Evolutionary conservation across 2,888 invertebrate species (phyloP), one percentile per base, ranked within the genome.

Genomic region (Iselma pallidipennis): DNA sequence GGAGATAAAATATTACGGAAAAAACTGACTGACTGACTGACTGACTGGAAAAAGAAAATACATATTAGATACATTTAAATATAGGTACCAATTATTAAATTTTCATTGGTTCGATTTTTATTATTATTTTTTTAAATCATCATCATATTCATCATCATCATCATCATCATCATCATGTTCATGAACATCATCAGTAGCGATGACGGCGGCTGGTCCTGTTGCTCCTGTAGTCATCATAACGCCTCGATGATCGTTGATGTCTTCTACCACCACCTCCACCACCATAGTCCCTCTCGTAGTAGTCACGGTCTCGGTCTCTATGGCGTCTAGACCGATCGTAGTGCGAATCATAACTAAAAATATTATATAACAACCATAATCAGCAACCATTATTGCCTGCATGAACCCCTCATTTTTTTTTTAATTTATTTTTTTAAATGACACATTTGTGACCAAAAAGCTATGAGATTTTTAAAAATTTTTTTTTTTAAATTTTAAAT

Each of bases 261-360:
- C 74, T 71, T 63, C 79, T 61, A 31, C 70, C 65, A 1, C 66
- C 67, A 6, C 66, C 54, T 25, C 67, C 71, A 64, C 78, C 72
- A 59, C 76, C 76, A 63, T 76, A 72, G 66, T 74, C 76, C 64
- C 75, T 67, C 65, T 78, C 77, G 67, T 79, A 76, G 69, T 78
- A 75, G 70, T 80, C 79, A 62, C 78, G 72, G 61, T 77, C 77
- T 62, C 76, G 68, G 61, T 76, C 71, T 66, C 74, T 71, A 70
- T 74, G 67, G 61, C 76, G 70, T 65, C 77, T 72, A 67, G 74
- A 73, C 62, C 78, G 76, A 68, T 76, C 76, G 69, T 71, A 70
- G 66, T 70, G 71, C 68, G 71, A 74, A 74, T 76, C 76, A 77
- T 77, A 79, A 77, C 79, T 78, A 78, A 77, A 78, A 79, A 78